phyloP scores from a whole-genome alignment of 2,797 vertebrate species.

The Chrosomus eos region DNA sequence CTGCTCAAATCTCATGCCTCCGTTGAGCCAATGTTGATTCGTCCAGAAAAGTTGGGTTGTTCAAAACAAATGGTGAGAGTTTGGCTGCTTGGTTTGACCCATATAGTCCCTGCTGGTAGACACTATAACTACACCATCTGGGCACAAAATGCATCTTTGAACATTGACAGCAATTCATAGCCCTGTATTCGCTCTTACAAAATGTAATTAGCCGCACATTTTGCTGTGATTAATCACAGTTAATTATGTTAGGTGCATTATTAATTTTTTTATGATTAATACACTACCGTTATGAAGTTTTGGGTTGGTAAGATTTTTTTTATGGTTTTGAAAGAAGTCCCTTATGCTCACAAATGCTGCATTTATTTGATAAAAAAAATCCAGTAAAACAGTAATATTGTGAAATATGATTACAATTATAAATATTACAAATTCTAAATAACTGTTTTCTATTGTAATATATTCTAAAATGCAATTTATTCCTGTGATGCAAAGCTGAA shows the following conservation, averaged over 20 bases:
- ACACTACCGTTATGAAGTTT: neutral
- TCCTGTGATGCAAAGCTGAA: neutral
- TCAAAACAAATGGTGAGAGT: neutral
- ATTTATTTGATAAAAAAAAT: neutral
- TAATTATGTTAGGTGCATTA: neutral
- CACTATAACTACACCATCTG: neutral
- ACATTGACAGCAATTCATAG: neutral
- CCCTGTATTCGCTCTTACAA: neutral
- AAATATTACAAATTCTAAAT: too few species aligned
- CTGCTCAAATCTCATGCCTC: neutral
- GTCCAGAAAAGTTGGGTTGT: neutral
- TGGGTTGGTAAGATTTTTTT: neutral
- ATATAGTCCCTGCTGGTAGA: neutral
- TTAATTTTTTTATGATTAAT: neutral
- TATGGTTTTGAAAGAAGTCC: neutral
- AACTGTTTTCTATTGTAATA: neutral
- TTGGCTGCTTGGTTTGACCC: neutral
- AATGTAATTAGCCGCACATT: neutral
- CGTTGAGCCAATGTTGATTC: neutral
- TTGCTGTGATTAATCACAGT: neutral
- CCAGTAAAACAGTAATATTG: neutral
- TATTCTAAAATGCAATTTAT: neutral
- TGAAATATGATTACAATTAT: neutral
- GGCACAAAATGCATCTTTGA: neutral
- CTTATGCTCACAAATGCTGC: neutral